Evolutionary conservation across 1,140 invertebrate genomes (phyloP).

Genomic region (Diplogasteroides magnus): DNA sequence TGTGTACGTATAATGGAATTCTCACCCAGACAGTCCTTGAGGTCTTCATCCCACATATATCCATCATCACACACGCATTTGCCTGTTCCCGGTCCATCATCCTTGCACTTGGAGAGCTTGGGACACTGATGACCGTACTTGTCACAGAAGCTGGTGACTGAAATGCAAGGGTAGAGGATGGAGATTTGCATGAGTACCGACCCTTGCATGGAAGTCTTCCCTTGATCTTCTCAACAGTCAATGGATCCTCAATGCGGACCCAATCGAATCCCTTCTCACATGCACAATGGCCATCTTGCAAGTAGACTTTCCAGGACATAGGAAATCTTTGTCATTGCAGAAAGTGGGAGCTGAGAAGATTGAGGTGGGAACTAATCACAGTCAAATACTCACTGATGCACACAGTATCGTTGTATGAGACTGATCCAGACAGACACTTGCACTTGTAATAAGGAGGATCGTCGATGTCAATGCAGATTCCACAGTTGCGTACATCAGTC

Average conservation of each 20-base stretch:
- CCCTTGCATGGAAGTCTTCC: neutral
- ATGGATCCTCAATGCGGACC: neutral
- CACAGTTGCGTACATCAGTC: neutral
- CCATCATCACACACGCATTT: conserved; percentile 2
- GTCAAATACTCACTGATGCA: no score
- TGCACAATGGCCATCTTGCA: neutral
- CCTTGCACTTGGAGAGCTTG: neutral
- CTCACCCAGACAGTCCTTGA: neutral
- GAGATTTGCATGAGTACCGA: neutral
- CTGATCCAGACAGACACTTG: neutral
- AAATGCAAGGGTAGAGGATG: no score
- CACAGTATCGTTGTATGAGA: neutral
- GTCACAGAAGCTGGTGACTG: no score
- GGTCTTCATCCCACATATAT: neutral
- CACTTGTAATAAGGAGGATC: neutral
- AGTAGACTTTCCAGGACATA: neutral
- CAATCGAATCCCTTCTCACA: neutral
- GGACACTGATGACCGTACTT: no score
- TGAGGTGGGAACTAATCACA: no score
- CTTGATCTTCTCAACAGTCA: conserved; percentile 1
- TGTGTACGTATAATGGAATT: neutral
- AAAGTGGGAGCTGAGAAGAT: neutral
- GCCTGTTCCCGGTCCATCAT: neutral
- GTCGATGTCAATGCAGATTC: neutral
- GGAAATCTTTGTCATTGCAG: neutral